A percentile compares a stretch with the other conserved stretches of the same genome.
These are phyloP conservation scores for Serrognathus titanus DNA, from an alignment of 2,888 invertebrate genomes.

Conservation along the genomic window DNA sequence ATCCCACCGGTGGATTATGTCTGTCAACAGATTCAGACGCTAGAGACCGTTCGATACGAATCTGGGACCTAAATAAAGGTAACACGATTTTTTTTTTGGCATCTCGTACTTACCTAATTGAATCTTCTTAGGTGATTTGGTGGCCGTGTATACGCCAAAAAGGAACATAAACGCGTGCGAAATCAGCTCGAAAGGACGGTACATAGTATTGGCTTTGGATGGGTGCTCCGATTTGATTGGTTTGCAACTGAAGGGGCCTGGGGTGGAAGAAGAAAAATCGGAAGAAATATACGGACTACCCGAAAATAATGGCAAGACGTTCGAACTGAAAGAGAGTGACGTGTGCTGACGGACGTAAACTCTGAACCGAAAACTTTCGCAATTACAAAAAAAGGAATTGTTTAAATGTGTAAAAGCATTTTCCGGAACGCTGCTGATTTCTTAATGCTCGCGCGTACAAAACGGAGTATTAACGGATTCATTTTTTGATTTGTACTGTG, in stretches of 20 bases:
- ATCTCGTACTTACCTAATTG: slow-evolving; percentile 1
- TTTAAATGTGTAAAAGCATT: slow-evolving; percentile 10
- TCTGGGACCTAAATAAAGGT: slow-evolving; percentile 82
- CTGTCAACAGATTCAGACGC: slow-evolving; percentile 72
- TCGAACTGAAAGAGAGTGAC: slow-evolving; percentile 53
- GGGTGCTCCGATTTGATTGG: slow-evolving; percentile 64
- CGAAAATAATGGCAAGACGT: slow-evolving; percentile 58
- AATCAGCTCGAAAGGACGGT: slow-evolving; percentile 68
- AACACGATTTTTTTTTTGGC: slow-evolving; percentile 13
- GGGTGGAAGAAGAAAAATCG: slow-evolving; percentile 29
- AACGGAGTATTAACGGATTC: neutral
- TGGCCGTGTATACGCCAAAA: slow-evolving; percentile 77
- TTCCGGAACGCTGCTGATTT: slow-evolving; percentile 12
- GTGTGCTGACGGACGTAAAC: slow-evolving; percentile 39
- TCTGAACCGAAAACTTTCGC: neutral
- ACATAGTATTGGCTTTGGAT: slow-evolving; percentile 66
- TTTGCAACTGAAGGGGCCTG: slow-evolving; percentile 55
- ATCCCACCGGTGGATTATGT: slow-evolving; percentile 68
- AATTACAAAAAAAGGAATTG: slow-evolving; percentile 9
- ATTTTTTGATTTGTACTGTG: neutral
- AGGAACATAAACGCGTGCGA: slow-evolving; percentile 73
- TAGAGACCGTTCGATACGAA: slow-evolving; percentile 69
- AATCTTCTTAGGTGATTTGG: slow-evolving; percentile 61
- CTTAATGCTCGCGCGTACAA: slow-evolving; percentile 5
- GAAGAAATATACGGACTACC: slow-evolving; percentile 51